Evolutionary conservation across 2,888 invertebrate genomes (phyloP), one percentile per base, ranked within the genome.

Genomic region (Alloscopus bannaensis): DNA sequence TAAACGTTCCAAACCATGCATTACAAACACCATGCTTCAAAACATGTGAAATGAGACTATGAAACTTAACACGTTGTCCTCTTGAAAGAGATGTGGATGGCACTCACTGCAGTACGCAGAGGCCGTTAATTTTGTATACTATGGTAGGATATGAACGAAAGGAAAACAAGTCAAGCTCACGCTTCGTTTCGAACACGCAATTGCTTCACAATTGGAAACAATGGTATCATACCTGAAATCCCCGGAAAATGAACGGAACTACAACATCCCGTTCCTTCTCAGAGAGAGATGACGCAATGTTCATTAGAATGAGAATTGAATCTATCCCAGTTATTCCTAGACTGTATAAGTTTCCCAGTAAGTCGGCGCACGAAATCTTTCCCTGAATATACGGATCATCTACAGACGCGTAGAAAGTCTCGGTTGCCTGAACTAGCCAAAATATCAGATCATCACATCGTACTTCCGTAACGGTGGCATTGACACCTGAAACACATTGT

Each of bases 351-450:
- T 75, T 75, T 13, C 75, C 75, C 0, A 75, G 59, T n/a, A 75
- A 47, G 28, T 75, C 75, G 3, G 75, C 75, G 36, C 75, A 75
- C 11, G 75, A 75, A 59, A 75, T 75, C 36, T 75, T 75, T 20
- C 75, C 75, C 40, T 75, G 75, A 47, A 75, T 75, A 59, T 75
- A 75, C 3, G 75, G 75, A 59, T 75, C 75, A 47, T 75, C 75
- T 8, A 75, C 75, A 45, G 75, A 75, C 26, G 75, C 75, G 36
- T 75, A 75, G 26, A 75, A 75, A 20, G 75, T 75, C 47, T 75
- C 75, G 3, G 75, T 75, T 42, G 75, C 75, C 50, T 75, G 75
- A 20, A 75, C 75, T 22, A 75, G 59, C 75, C 75, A 75, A 28
- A 75, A 75, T 6, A 75, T 75, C 13, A 75, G 22, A 42, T 75